Percentiles rank a stretch among this genome's conserved stretches.
These are phyloP conservation scores for Eulemur coronatus DNA, from an alignment of 2,797 vertebrate genomes.

Conservation along the genomic window DNA sequence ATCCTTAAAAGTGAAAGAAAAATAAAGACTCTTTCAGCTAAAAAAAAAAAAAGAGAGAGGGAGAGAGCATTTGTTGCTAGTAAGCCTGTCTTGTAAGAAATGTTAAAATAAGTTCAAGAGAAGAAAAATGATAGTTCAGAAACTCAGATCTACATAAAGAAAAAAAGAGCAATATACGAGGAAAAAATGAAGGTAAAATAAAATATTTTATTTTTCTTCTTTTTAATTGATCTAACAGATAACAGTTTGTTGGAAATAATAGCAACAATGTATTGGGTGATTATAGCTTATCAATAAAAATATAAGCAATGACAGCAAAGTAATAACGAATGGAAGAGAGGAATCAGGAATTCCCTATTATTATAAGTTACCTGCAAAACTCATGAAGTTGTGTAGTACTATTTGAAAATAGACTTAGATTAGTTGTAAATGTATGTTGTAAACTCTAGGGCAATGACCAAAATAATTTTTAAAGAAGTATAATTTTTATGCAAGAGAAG, in stretches of 20 bases:
- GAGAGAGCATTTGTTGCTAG: background rate
- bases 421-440: background rate
- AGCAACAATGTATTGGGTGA: background rate
- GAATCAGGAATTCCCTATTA: background rate
- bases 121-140: background rate
- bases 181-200: background rate
- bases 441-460: background rate
- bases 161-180: background rate
- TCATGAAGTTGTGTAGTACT: background rate
- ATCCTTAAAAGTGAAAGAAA: background rate
- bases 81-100: background rate
- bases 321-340: background rate
- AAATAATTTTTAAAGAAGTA: background rate
- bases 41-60: background rate
- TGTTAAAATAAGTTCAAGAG: background rate
- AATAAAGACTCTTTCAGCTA: background rate
- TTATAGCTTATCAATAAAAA: background rate
- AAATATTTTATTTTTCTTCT: background rate
- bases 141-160: background rate
- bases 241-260: slow-evolving; percentile 9
- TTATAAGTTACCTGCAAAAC: background rate
- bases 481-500: background rate
- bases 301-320: background rate
- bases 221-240: background rate
- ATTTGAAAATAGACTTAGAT: background rate